phyloP scores from a whole-genome alignment of 2,888 invertebrate species.

The Cinara cedri region DNA sequence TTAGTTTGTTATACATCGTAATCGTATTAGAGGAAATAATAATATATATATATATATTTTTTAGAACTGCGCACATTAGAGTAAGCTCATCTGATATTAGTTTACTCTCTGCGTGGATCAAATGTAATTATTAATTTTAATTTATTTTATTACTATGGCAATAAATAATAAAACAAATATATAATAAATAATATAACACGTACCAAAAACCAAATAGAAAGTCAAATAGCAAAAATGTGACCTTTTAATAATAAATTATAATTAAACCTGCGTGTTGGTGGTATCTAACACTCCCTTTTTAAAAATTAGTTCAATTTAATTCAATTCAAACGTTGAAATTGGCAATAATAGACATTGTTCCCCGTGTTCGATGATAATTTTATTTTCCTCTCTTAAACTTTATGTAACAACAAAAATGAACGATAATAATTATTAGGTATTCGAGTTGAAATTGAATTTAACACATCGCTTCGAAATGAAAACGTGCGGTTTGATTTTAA shows the following conservation, averaged over 20 bases:
- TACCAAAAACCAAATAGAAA: background rate
- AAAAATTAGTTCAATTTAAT: constrained; percentile 35
- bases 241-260: background rate
- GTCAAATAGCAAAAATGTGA: background rate
- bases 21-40: too few relatives aligned
- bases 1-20: too few relatives aligned
- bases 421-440: background rate
- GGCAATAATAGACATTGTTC: background rate
- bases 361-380: background rate
- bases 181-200: too few relatives aligned
- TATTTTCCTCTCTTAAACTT: constrained; percentile 8
- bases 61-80: too few relatives aligned
- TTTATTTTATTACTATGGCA: background rate
- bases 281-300: background rate
- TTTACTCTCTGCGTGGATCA: too few relatives aligned
- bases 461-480: background rate
- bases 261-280: background rate
- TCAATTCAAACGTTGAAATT: background rate
- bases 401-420: constrained; percentile 15
- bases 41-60: too few relatives aligned
- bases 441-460: constrained; percentile 21
- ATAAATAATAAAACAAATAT: too few relatives aligned
- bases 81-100: too few relatives aligned
- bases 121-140: background rate
- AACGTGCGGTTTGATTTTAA: constrained; percentile 11